These are phyloP conservation scores for Gonioctena quinquepunctata DNA, from an alignment of 1,140 invertebrate genomes.

Conservation along the genomic window DNA sequence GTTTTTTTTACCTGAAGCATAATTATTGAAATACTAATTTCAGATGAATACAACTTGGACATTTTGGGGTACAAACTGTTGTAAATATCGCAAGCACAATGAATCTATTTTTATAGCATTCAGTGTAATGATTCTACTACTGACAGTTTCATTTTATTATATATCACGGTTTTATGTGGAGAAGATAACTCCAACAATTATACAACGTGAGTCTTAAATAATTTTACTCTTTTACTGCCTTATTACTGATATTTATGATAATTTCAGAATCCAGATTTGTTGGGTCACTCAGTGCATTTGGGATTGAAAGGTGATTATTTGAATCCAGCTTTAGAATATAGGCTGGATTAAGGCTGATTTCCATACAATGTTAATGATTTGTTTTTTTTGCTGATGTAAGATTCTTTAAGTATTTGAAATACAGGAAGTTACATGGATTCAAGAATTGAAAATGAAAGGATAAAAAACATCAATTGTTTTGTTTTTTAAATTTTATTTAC, in stretches of 20 bases:
- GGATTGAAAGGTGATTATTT: neutral
- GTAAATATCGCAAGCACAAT: slow-evolving; percentile 58
- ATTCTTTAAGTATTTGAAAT: too few relatives aligned
- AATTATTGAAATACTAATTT: too few relatives aligned
- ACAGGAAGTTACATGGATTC: too few relatives aligned
- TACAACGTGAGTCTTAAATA: slow-evolving; percentile 51
- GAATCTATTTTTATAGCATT: slow-evolving; percentile 61
- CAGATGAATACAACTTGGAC: slow-evolving; percentile 64
- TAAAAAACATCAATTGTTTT: too few relatives aligned
- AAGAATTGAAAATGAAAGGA: too few relatives aligned
- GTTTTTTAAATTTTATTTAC: too few relatives aligned
- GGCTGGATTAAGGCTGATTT: too few relatives aligned
- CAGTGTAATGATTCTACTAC: slow-evolving; percentile 56
- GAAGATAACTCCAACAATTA: slow-evolving; percentile 41
- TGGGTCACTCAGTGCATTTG: slow-evolving; percentile 31
- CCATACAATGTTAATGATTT: too few relatives aligned
- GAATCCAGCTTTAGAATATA: too few relatives aligned
- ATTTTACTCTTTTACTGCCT: neutral
- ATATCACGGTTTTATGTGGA: slow-evolving; percentile 55
- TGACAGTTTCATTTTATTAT: slow-evolving; percentile 61
- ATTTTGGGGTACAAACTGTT: slow-evolving; percentile 63
- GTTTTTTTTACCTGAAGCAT: too few relatives aligned
- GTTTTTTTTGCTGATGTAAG: too few relatives aligned
- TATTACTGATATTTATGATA: neutral
- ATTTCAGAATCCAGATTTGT: slow-evolving; percentile 50